Conservation (phyloP, 2,113 vertebrate genomes). For the Mustela lutreola region DNA sequence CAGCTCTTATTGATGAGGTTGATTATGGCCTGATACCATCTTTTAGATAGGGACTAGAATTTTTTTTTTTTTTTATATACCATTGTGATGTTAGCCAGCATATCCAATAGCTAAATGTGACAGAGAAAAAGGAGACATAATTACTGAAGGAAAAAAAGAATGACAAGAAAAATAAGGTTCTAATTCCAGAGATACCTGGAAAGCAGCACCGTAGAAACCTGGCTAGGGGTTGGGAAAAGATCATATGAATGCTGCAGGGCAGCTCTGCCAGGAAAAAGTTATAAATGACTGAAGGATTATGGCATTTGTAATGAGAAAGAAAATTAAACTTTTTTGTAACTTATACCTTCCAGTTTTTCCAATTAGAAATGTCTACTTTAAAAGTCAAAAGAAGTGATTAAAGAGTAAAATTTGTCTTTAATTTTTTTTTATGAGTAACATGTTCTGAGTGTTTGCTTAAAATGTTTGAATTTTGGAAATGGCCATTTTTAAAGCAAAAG, state of each 20-base stretch:
- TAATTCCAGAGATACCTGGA: conserved; percentile 55
- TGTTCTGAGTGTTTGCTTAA: conserved; percentile 32
- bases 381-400: conserved; percentile 1
- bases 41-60: background rate
- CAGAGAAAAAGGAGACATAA: background rate
- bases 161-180: conserved; percentile 21
- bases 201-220: conserved; percentile 55
- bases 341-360: background rate
- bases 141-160: conserved; percentile 54
- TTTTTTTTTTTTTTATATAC: background rate
- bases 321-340: background rate
- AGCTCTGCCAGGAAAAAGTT: conserved; percentile 47
- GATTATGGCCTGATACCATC: background rate
- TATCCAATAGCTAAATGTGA: background rate
- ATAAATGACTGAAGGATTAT: background rate
- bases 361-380: conserved; percentile 4
- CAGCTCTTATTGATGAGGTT: conserved; percentile 27
- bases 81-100: background rate
- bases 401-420: background rate
- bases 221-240: background rate
- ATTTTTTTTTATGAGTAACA: background rate
- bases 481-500: conserved; percentile 28
- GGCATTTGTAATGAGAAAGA: conserved; percentile 59
- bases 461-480: conserved; percentile 60
- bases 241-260: background rate